Base-by-base conservation (phyloP, 30 jellyfish, hydroid and myxozoan genomes). In the Morbakka virulenta region DNA sequence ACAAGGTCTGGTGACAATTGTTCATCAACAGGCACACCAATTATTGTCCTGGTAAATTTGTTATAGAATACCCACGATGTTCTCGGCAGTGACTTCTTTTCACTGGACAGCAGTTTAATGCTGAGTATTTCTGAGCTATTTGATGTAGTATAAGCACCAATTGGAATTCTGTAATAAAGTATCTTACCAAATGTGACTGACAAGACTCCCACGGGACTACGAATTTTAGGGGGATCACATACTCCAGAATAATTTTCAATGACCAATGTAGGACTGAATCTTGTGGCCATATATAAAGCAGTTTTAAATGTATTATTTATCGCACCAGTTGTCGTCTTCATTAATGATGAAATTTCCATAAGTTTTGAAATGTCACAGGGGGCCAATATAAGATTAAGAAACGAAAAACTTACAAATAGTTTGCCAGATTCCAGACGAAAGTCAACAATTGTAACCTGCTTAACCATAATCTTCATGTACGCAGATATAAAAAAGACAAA, bases 1-100 rank as follows among this genome's bases (percentile, higher is more conserved):
- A 25, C 31, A 26, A 28, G 50, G 1, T 66, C 82, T 13, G 25
- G 31, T n/a, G 83, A 32, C 30, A 74, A 71, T 11, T 11, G 23
- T 22, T 57, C 26, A 2, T 35, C 6, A 23, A 53, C 35, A 21
- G 97, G 97, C 22, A 69, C 87, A 3, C 97, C 97, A 0, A 62
- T 28, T 4, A 89, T 89, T 47, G 68, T 62, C 48, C 93, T 71
- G 27, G 88, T 75, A 41, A n/a, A 33, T n/a, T 66, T 30, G 64
- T 82, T 53, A 47, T 74, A 91, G 77, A 85, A 67, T 14, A 79
- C 32, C 98, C 98, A 79, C 3, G 90, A 69, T 1, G 67, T 69
- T 24, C 80, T 28, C 0, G 84, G 35, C 49, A 84, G 52, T 24
- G 70, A 69, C 67, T 76, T 74, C 2, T 92, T 95, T 48, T 21